A percentile compares a stretch with the other conserved stretches of the same genome.
Conservation (phyloP, 1,140 invertebrate species). For the Apis cerana region DNA sequence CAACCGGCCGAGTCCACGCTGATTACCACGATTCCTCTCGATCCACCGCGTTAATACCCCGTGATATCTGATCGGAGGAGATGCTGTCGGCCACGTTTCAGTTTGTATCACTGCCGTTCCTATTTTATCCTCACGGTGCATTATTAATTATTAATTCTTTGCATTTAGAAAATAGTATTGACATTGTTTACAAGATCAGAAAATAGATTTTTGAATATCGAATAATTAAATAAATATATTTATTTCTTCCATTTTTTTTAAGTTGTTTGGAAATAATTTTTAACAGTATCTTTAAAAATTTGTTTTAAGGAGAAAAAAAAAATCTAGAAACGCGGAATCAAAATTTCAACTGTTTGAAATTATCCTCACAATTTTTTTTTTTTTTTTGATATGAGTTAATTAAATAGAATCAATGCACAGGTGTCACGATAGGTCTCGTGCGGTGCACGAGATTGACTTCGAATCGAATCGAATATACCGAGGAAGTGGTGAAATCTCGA, state of each 20-base stretch:
- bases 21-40: constrained; percentile 41
- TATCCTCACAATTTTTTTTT: no score
- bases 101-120: background rate
- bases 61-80: background rate
- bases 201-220: no score
- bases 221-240: no score
- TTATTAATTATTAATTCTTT: background rate
- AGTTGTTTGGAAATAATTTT: no score
- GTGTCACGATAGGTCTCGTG: background rate
- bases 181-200: no score
- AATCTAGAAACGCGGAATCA: no score
- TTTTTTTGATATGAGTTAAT: background rate
- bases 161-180: no score
- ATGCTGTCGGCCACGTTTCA: background rate
- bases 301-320: no score
- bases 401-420: background rate
- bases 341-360: no score
- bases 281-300: no score
- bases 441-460: background rate
- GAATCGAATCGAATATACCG: constrained; percentile 5
- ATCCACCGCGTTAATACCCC: background rate
- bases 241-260: no score
- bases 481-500: background rate
- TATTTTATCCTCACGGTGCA: background rate
- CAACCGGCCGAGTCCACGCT: constrained; percentile 42